Conservation (phyloP, 2,888 invertebrate genomes). For the Megamerina dolium region DNA sequence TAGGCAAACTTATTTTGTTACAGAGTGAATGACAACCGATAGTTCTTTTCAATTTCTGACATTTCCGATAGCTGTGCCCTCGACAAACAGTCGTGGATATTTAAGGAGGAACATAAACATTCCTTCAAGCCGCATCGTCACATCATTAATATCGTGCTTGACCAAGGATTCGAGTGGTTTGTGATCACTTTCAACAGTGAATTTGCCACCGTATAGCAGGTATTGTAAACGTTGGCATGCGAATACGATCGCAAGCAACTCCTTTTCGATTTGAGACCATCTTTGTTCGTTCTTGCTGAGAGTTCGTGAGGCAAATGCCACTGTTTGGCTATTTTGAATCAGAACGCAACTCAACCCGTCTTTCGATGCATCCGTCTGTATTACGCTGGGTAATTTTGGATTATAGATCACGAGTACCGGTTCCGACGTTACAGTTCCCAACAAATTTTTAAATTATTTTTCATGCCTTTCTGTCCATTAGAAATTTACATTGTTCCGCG, state of each 20-base stretch:
- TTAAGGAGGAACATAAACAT: not conserved
- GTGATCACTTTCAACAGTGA: conserved; percentile 23
- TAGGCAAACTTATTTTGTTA: not conserved
- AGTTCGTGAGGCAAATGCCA: conserved; percentile 27
- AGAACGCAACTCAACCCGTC: conserved; percentile 23
- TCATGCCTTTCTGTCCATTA: conserved; percentile 15
- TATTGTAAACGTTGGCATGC: conserved; percentile 27
- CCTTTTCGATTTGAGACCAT: conserved; percentile 24
- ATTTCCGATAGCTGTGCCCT: not conserved
- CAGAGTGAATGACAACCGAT: not conserved
- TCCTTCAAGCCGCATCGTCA: not conserved
- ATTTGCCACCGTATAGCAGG: conserved; percentile 12
- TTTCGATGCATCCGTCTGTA: conserved; percentile 20
- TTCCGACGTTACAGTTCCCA: conserved; percentile 11
- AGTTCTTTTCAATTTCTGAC: not conserved
- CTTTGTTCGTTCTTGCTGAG: conserved; percentile 27
- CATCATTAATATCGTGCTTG: conserved; percentile 23
- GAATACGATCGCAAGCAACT: conserved; percentile 29
- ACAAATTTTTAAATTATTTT: conserved; percentile 13
- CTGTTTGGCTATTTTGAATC: conserved; percentile 28
- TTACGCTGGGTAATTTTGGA: conserved; percentile 7
- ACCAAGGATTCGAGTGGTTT: conserved; percentile 33
- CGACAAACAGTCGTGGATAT: not conserved
- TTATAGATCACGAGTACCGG: conserved; percentile 16
- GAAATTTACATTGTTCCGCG: conserved; percentile 16